Evolutionary conservation across 2,113 vertebrate genomes (phyloP).

Genomic region (Murina feae): DNA sequence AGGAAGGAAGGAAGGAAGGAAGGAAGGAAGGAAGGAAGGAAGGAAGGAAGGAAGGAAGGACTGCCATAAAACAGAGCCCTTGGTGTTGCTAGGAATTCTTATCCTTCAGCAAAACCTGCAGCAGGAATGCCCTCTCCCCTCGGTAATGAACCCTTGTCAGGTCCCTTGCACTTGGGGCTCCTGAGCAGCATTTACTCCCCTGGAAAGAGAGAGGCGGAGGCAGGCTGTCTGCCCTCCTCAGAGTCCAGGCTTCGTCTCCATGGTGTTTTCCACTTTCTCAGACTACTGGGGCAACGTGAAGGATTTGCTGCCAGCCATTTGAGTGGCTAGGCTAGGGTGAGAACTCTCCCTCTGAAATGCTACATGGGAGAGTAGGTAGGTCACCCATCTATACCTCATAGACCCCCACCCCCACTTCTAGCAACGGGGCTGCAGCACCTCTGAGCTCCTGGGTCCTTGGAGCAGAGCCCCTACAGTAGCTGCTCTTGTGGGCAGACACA

Average conservation of each 20-base stretch:
- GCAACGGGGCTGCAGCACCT: background rate
- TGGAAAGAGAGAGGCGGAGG: background rate
- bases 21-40: no score
- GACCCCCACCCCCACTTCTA: background rate
- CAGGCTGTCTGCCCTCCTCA: background rate
- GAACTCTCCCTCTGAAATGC: background rate
- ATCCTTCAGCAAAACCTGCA: slow-evolving; percentile 21
- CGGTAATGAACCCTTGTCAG: background rate
- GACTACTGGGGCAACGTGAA: background rate
- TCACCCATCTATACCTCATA: background rate
- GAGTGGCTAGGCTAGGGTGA: background rate
- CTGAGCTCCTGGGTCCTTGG: background rate
- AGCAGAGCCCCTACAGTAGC: background rate
- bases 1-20: no score
- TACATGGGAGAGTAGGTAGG: rapidly evolving
- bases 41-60: background rate
- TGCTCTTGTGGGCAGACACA: background rate
- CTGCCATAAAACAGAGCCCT: background rate
- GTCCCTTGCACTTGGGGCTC: background rate
- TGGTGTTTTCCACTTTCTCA: slow-evolving; percentile 44
- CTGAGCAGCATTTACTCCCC: background rate
- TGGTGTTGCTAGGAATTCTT: slow-evolving; percentile 54
- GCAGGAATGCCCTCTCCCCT: background rate
- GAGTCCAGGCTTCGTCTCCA: slow-evolving; percentile 20
- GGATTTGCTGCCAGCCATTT: background rate